Percentiles rank a stretch among this genome's conserved stretches.
phyloP scores from a whole-genome alignment of 1,140 invertebrate genomes.

The Bursaphelenchus mucronatus region DNA sequence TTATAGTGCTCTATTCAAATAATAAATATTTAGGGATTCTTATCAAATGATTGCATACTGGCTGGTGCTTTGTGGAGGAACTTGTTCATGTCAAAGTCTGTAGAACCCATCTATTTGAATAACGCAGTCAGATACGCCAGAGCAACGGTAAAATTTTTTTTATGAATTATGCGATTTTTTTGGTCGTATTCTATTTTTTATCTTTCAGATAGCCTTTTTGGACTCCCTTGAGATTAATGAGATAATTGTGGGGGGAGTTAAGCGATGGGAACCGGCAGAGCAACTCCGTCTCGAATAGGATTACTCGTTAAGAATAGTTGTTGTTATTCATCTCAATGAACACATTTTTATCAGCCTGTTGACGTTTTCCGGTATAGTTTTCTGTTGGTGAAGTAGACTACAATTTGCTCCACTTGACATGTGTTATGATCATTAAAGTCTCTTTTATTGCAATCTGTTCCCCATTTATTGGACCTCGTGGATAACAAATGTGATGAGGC shows the following conservation, averaged over 20 bases:
- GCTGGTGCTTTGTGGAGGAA: constrained; percentile 37
- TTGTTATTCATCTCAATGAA: not conserved
- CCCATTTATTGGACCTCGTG: no score
- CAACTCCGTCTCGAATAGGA: constrained; percentile 1
- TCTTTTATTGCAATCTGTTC: no score
- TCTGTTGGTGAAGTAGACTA: no score
- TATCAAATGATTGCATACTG: constrained; percentile 23
- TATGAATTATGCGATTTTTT: not conserved
- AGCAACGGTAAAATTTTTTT: constrained; percentile 29
- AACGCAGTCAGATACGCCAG: constrained; percentile 34
- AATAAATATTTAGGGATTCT: constrained; percentile 31
- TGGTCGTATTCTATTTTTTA: constrained; percentile 11
- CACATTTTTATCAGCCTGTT: no score
- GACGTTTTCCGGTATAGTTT: no score
- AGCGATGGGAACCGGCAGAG: constrained; percentile 29
- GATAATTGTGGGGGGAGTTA: constrained; percentile 25
- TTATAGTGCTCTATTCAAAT: not conserved
- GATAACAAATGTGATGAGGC: no score
- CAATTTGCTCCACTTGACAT: no score
- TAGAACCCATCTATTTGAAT: constrained; percentile 31
- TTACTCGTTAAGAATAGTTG: not conserved
- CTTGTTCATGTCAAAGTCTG: constrained; percentile 20
- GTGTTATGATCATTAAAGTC: no score
- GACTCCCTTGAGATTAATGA: constrained; percentile 25
- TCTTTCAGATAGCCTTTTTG: constrained; percentile 27